Evolutionary conservation across 2,113 vertebrate genomes (phyloP).

Genomic region (Pluvialis apricaria): DNA sequence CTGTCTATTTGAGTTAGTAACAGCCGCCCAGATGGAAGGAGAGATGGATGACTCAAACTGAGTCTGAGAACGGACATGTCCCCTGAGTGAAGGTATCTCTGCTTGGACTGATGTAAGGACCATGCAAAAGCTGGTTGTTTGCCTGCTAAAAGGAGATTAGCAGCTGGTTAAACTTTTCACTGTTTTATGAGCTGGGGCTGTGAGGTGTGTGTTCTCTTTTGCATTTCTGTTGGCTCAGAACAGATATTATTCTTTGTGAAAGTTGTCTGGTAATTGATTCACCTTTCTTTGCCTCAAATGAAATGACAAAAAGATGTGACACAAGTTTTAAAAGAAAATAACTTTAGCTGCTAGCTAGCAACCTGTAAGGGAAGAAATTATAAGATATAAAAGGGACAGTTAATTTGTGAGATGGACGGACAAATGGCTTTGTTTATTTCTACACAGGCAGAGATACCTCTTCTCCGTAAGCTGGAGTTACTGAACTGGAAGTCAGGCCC

Average conservation of each 20-base stretch:
- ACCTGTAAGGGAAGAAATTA: background rate
- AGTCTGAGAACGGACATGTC: accelerated
- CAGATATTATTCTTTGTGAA: background rate
- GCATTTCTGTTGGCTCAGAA: background rate
- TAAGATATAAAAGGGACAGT: background rate
- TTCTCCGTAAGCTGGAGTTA: background rate
- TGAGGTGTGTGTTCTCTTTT: background rate
- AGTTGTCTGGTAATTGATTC: background rate
- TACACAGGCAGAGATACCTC: background rate
- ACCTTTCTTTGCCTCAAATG: background rate
- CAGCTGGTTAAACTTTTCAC: background rate
- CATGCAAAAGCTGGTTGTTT: background rate
- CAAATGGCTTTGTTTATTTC: background rate
- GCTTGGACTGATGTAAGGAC: background rate
- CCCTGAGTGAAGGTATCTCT: background rate
- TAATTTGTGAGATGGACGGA: background rate
- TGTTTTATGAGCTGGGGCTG: background rate
- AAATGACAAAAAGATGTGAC: background rate
- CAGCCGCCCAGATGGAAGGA: background rate
- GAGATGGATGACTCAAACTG: background rate
- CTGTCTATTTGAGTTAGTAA: background rate
- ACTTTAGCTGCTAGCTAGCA: background rate
- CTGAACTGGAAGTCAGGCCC: background rate
- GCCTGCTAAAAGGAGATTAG: background rate
- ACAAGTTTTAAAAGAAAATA: background rate